Evolutionary conservation across 2,113 vertebrate genomes (phyloP).

Genomic region (Crotophaga sulcirostris): DNA sequence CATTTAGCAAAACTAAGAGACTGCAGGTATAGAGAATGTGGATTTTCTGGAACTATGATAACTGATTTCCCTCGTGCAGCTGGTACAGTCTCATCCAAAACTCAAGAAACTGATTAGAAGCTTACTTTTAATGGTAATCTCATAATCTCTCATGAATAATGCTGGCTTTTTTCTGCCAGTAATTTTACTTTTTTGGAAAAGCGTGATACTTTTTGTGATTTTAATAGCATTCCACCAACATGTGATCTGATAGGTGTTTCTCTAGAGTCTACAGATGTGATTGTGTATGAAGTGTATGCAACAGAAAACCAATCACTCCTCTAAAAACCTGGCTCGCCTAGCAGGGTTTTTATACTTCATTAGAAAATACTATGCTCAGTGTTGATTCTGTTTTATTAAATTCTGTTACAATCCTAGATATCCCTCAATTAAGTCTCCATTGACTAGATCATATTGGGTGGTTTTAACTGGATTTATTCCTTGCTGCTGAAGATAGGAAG

Average conservation of each 20-base stretch:
- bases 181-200: background rate
- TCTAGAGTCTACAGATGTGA: background rate
- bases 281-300: background rate
- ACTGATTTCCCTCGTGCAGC: background rate
- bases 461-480: background rate
- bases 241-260: background rate
- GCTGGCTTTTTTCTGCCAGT: background rate
- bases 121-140: constrained; percentile 21
- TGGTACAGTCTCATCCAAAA: background rate
- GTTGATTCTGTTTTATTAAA: background rate
- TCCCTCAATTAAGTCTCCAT: background rate
- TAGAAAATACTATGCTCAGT: background rate
- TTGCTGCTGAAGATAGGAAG: background rate
- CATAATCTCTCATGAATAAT: background rate
- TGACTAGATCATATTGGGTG: background rate
- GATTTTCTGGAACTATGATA: background rate
- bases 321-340: background rate
- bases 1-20: background rate
- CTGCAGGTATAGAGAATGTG: background rate
- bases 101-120: constrained; percentile 27
- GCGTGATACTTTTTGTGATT: background rate
- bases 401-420: background rate
- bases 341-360: background rate
- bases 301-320: background rate
- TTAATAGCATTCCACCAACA: background rate